Evolutionary conservation across 2,888 invertebrate species (phyloP), one percentile per base, ranked within the genome.

Genomic region (Drosophila multiciliata): DNA sequence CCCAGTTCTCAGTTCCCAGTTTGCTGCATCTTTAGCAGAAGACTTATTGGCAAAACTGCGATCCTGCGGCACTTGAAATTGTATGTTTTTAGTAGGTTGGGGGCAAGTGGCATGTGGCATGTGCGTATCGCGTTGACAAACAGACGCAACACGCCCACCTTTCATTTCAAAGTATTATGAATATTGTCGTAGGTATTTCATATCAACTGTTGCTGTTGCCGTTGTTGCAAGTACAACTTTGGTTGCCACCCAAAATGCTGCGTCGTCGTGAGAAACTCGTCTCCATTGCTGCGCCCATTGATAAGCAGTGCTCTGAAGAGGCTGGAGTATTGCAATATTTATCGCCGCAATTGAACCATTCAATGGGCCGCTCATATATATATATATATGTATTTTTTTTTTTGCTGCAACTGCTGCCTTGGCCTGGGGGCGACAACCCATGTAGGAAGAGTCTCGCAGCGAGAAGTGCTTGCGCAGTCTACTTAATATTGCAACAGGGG

Each of bases 271-370:
- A 76, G 80, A 79, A 77, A 73, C 73, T 70, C 59, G 68, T 67
- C 66, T 57, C 63, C 48, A 53, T 54, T 20, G 32, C 52, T 54
- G 49, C 17, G 15, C 33, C 54, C 50, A 49, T 65, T 78, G 78
- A 78, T 78, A 78, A 78, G 78, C 29, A 66, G 38, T 4, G 78
- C 33, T 20, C 50, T 33, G 66, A 33, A 45, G 49, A 23, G 54
- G 45, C 61, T 50, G 60, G 45, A 62, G 71, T 67, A 73, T 82
- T 77, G 86, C 86, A 83, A 87, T 84, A 76, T 87, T 87, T 87
- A 87, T 87, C 87, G 87, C 83, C 74, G 75, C 71, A 73, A 89
- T 64, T 87, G 87, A 87, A 87, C 87, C 87, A 58, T 80, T 61
- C 69, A 74, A 54, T 76, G 70, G 63, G 68, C 72, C 66, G 73